Evolutionary conservation across 2,888 invertebrate genomes (phyloP).

Genomic region (Prosapia bicincta): DNA sequence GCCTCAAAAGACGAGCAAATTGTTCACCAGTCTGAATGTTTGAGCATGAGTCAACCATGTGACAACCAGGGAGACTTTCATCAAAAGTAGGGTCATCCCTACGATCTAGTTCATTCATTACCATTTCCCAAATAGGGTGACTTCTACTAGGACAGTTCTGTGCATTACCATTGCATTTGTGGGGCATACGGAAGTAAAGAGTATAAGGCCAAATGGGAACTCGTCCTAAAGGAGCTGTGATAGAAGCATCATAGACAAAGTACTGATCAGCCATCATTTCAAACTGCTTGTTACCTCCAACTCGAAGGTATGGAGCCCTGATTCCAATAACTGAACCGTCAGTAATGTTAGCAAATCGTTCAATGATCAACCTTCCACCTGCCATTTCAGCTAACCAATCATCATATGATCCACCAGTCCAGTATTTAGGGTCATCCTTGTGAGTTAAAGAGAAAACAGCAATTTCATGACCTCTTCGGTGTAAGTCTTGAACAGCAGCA

Average conservation of each 20-base stretch:
- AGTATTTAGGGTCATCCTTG: conserved; percentile 88
- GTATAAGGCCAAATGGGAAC: conserved; percentile 98
- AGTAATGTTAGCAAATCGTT: conserved; percentile 87
- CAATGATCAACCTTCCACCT: conserved; percentile 79
- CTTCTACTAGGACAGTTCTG: conserved; percentile 85
- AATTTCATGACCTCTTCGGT: conserved; percentile 88
- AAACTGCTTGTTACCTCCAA: conserved; percentile 93
- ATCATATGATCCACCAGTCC: conserved; percentile 82
- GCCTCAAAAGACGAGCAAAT: conserved; percentile 82
- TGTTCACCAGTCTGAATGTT: conserved; percentile 90
- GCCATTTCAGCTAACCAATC: conserved; percentile 96
- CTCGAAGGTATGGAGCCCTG: conserved; percentile 83
- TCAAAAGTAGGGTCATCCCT: conserved; percentile 92
- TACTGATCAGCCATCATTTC: conserved; percentile 96
- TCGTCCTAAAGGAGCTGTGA: conserved; percentile 82
- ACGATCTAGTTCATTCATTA: conserved; percentile 91
- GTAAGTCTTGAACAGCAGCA: conserved; percentile 83
- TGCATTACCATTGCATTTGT: conserved; percentile 91
- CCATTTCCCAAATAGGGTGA: conserved; percentile 96
- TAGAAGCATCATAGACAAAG: conserved; percentile 92
- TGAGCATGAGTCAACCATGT: conserved; percentile 92
- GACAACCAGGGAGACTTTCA: conserved; percentile 89
- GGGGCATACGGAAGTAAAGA: conserved; percentile 93
- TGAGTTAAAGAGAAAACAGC: conserved; percentile 89
- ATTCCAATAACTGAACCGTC: conserved; percentile 88